These are phyloP conservation scores for Podotricha telesiphe DNA, from an alignment of 2,888 invertebrate genomes.

Conservation along the genomic window DNA sequence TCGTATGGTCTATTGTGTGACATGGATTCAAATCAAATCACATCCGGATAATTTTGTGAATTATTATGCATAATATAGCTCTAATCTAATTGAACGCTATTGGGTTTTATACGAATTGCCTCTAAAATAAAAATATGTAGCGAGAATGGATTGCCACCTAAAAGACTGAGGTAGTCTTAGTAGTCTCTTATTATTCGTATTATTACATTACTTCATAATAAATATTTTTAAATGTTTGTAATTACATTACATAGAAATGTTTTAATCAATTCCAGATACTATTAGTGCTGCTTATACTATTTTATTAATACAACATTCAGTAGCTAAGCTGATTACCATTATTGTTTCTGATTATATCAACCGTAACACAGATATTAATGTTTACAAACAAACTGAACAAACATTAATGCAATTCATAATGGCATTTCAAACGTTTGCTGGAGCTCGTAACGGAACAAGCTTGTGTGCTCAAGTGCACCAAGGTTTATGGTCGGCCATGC, in stretches of 20 bases:
- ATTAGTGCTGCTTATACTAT: no score
- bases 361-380: slow-evolving; percentile 4
- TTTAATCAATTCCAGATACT: no score
- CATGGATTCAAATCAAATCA: not conserved
- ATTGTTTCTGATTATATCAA: slow-evolving; percentile 4
- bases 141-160: no score
- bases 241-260: no score
- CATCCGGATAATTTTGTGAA: not conserved
- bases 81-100: no score
- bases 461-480: slow-evolving; percentile 35
- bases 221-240: no score
- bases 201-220: no score
- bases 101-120: no score
- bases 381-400: slow-evolving; percentile 31
- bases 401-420: slow-evolving; percentile 27
- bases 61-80: not conserved
- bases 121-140: no score
- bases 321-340: not conserved
- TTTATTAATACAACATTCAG: not conserved
- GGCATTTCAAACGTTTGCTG: slow-evolving; percentile 29
- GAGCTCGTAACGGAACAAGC: slow-evolving; percentile 28
- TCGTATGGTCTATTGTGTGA: not conserved
- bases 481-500: slow-evolving; percentile 31
- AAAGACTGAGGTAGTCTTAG: no score
- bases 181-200: no score